Evolutionary conservation across 2,797 vertebrate species (phyloP).

Genomic region (Acestrorhynchus altus): DNA sequence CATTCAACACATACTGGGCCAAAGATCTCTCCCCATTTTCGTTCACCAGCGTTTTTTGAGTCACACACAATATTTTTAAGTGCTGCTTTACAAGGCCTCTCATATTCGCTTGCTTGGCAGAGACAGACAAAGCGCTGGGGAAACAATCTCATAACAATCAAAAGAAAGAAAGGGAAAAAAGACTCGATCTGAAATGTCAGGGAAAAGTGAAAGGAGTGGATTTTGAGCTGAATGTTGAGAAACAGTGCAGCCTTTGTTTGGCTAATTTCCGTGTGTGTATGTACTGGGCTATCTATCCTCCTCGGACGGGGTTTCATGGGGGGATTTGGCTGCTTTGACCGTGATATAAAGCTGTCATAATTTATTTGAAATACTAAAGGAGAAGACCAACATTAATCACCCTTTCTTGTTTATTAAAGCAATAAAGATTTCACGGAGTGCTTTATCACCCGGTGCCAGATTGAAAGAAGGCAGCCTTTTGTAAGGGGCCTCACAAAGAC

Average conservation of each 20-base stretch:
- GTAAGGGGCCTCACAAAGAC: constrained; percentile 56
- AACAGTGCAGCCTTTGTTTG: constrained; percentile 66
- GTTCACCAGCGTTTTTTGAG: constrained; percentile 48
- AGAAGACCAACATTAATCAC: constrained; percentile 85
- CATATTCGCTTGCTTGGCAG: constrained; percentile 65
- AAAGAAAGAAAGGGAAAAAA: constrained; percentile 29
- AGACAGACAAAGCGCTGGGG: constrained; percentile 58
- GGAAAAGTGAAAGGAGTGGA: constrained; percentile 57
- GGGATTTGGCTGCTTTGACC: constrained; percentile 79
- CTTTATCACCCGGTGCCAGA: constrained; percentile 78
- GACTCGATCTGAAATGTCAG: constrained; percentile 55
- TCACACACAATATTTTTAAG: constrained; percentile 65
- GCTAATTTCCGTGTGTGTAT: constrained; percentile 64
- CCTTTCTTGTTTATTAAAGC: constrained; percentile 85
- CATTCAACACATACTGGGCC: constrained; percentile 52
- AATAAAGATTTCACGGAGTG: constrained; percentile 84
- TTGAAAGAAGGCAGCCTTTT: constrained; percentile 69
- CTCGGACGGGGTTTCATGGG: constrained; percentile 75
- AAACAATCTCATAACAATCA: constrained; percentile 62
- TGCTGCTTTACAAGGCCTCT: constrained; percentile 63
- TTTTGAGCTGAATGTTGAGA: constrained; percentile 58
- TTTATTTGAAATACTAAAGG: constrained; percentile 86
- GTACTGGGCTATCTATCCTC: constrained; percentile 70
- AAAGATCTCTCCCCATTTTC: constrained; percentile 47
- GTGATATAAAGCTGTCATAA: constrained; percentile 84